Evolutionary conservation across 2,113 vertebrate species (phyloP), one percentile per base, ranked within the genome.

Genomic region (Thunnus maccoyii): DNA sequence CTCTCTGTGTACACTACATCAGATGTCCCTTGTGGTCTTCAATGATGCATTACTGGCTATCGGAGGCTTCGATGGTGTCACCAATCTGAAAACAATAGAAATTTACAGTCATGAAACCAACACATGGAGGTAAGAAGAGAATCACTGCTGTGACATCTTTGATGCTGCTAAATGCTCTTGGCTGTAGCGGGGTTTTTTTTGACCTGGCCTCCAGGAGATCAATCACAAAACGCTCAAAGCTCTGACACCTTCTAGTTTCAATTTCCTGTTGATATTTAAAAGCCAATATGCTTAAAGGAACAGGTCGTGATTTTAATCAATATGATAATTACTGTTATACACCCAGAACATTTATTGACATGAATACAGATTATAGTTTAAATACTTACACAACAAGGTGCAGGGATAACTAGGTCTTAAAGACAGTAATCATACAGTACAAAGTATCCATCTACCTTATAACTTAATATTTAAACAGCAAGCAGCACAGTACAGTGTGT

Each of bases 71-170:
- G 94, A 95, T 56, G 94, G 91, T 7, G 25, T 88, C n/a, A 86
- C 88, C 16, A 82, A 85, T 13, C 89, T 95, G 75, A 89, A 91
- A 86, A 92, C 94, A 1, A 76, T 94, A 13, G 92, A 94, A 41
- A 80, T 76, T 4, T 96, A 94, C 78, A 88, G 89, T 54, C 82
- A 90, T 54, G 91, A 95, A 48, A 89, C 77, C 61, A 95, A 94
- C 76, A 79, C 73, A 13, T 95, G 92, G 92, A 94, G 91, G 93
- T 94, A 83, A 87, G 56, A 70, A 1, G 25, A 41, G 32, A 76
- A 14, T 2, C n/a, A 18, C 0, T 13, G 1, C 17, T 10, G 9
- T 15, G 22, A 56, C 22, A 36, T 54, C 13, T 27, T 17, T 8
- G 3, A 48, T 18, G 20, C 25, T 56, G 4, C 62, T 51, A 3